Conservation (phyloP, 2,113 vertebrate species). For the Leucoraja erinaceus region DNA sequence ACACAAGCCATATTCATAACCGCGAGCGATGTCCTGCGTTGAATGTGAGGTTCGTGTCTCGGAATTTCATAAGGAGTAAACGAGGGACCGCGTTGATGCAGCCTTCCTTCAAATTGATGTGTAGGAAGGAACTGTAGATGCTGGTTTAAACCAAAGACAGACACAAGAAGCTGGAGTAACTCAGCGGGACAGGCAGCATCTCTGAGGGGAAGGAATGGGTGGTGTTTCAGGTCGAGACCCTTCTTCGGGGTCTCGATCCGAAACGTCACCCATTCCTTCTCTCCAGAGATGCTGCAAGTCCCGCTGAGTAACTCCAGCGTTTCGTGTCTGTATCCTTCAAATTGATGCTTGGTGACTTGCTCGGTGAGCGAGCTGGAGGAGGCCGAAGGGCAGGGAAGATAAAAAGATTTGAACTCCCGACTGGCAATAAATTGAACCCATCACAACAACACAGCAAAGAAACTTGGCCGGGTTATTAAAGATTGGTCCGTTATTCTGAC, state of each 20-base stretch:
- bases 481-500: not conserved
- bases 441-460: not conserved
- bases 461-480: not conserved
- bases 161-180: no score
- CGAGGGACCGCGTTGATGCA: accelerated
- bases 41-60: not conserved
- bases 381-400: not conserved
- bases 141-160: no score
- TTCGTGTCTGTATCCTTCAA: not conserved
- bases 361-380: no score
- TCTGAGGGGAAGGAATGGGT: no score
- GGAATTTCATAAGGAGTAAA: not conserved
- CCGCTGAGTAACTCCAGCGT: no score
- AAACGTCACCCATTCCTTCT: no score
- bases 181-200: no score
- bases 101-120: not conserved
- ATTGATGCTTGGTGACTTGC: not conserved
- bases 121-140: no score
- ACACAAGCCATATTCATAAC: slow-evolving; percentile 15
- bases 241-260: no score
- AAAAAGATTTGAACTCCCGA: not conserved
- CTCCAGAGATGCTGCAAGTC: no score
- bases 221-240: no score
- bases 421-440: not conserved
- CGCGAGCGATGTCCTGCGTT: not conserved